Percentiles rank a stretch among this genome's conserved stretches.
phyloP scores from a whole-genome alignment of 2,797 vertebrate genomes.

The Chaunax sp. region DNA sequence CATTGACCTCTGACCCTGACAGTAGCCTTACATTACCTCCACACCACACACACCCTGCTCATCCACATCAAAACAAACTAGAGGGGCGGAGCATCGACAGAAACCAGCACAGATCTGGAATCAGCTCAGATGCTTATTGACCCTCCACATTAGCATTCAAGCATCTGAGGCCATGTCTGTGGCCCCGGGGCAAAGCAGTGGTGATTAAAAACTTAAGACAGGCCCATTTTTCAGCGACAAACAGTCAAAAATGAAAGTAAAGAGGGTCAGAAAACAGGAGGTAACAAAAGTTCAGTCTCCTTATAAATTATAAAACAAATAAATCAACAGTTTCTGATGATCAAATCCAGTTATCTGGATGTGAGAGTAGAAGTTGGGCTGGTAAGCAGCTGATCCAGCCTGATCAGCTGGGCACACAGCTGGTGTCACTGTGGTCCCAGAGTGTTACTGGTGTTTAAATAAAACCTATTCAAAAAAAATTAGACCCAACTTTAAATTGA shows the following conservation, averaged over 20 bases:
- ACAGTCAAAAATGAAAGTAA: too few relatives aligned
- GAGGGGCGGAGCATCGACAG: constrained; percentile 39
- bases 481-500: neutral
- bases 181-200: constrained; percentile 24
- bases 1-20: constrained; percentile 53
- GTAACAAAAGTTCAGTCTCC: too few relatives aligned
- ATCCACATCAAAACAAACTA: constrained; percentile 71
- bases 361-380: too few relatives aligned
- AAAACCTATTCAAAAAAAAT: too few relatives aligned
- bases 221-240: too few relatives aligned
- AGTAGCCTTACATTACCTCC: constrained; percentile 31
- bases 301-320: too few relatives aligned
- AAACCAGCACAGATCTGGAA: constrained; percentile 53
- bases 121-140: constrained; percentile 75
- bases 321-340: neutral
- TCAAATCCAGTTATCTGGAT: too few relatives aligned
- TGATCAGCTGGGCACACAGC: too few relatives aligned
- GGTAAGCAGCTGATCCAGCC: too few relatives aligned
- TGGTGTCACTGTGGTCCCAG: neutral
- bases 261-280: too few relatives aligned
- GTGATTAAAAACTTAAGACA: constrained; percentile 67
- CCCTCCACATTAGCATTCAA: constrained; percentile 55
- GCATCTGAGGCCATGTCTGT: constrained; percentile 59
- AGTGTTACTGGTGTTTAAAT: too few relatives aligned
- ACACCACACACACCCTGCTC: constrained; percentile 31